Evolutionary conservation across 2,113 vertebrate species (phyloP).

Genomic region (Ivindomyrus marchei): DNA sequence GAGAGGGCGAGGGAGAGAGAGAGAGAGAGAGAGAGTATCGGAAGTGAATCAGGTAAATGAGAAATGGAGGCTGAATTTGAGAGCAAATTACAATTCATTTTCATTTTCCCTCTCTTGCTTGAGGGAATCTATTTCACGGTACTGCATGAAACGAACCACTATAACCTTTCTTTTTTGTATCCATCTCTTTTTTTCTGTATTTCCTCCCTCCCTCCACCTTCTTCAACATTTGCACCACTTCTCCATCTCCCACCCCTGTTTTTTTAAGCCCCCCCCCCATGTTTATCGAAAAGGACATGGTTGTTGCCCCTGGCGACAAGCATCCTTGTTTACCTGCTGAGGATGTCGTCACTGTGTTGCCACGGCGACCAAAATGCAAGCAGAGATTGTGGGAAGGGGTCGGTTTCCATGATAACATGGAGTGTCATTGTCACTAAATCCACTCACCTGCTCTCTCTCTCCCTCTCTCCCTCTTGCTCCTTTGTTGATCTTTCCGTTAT

Average conservation of each 20-base stretch:
- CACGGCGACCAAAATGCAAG: conserved; percentile 61
- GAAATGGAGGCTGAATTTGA: conserved; percentile 17
- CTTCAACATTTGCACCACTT: background rate
- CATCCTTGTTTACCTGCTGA: conserved; percentile 71
- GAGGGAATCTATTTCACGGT: conserved; percentile 43
- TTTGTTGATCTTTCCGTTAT: conserved; percentile 22
- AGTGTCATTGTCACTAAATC: conserved; percentile 46
- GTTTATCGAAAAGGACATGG: conserved; percentile 54
- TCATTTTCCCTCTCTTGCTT: conserved; percentile 42
- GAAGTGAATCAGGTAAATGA: background rate
- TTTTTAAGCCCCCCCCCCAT: conserved; percentile 20
- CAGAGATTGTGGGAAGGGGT: conserved; percentile 21
- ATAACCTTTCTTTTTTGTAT: background rate
- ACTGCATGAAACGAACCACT: conserved; percentile 34
- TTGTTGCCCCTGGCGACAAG: conserved; percentile 58
- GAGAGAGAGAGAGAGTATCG: background rate
- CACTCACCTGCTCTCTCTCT: conserved; percentile 35
- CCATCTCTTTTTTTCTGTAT: background rate
- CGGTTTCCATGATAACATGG: conserved; percentile 57
- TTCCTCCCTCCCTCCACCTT: background rate
- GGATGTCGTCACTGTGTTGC: conserved; percentile 72
- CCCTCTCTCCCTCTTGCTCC: background rate
- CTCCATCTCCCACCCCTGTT: background rate
- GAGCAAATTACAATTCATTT: conserved; percentile 37
- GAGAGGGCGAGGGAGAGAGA: background rate